A percentile compares a stretch with the other conserved stretches of the same genome.
phyloP scores from a whole-genome alignment of 2,888 invertebrate genomes.

The Emesis furor region DNA sequence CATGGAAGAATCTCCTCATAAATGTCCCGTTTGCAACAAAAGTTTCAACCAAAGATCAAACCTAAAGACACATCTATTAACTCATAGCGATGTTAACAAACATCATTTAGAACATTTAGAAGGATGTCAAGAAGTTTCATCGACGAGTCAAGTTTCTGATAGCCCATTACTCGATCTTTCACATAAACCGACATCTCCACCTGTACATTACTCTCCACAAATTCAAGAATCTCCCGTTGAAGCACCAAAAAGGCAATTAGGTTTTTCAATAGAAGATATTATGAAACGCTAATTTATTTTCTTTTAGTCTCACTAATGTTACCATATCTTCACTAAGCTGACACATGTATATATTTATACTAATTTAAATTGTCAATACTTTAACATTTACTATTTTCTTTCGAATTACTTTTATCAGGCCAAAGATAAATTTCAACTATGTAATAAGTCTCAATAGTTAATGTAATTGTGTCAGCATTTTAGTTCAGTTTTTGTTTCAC shows the following conservation, averaged over 20 bases:
- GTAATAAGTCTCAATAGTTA: neutral
- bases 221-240: slow-evolving; percentile 86
- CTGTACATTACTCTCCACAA: slow-evolving; percentile 79
- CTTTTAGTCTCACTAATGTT: neutral
- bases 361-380: neutral
- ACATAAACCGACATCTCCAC: slow-evolving; percentile 87
- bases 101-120: slow-evolving; percentile 89
- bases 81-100: slow-evolving; percentile 95
- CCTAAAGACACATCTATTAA: slow-evolving; percentile 97
- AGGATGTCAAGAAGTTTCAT: slow-evolving; percentile 90
- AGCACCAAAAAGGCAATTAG: slow-evolving; percentile 90
- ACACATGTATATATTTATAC: slow-evolving; percentile 4
- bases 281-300: slow-evolving; percentile 94
- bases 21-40: slow-evolving; percentile 97
- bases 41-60: slow-evolving; percentile 98
- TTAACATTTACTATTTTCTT: neutral
- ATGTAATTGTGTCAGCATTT: neutral
- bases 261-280: slow-evolving; percentile 97
- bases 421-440: slow-evolving; percentile 33
- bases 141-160: slow-evolving; percentile 88
- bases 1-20: slow-evolving; percentile 98
- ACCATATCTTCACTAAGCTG: slow-evolving; percentile 7
- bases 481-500: slow-evolving; percentile 14
- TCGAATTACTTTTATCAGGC: slow-evolving; percentile 18
- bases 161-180: slow-evolving; percentile 92